These are phyloP conservation scores for Cairina moschata DNA, from an alignment of 2,113 vertebrate genomes.

Conservation along the genomic window DNA sequence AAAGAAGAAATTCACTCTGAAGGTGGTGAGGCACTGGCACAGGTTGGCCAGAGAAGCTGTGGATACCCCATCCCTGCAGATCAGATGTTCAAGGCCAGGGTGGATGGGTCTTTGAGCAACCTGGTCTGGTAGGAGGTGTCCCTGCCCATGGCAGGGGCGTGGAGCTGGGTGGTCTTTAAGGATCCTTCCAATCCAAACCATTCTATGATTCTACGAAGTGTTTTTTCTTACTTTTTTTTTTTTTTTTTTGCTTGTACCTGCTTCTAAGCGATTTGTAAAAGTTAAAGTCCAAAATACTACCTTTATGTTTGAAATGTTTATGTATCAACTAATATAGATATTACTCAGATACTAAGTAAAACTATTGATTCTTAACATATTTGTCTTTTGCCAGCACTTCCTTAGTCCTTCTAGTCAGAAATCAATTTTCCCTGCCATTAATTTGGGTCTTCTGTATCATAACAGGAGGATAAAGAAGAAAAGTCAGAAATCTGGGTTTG, in stretches of 20 bases:
- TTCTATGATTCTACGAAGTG: background rate
- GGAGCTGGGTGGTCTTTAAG: too few relatives aligned
- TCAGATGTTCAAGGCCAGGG: too few relatives aligned
- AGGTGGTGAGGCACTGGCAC: background rate
- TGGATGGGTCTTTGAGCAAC: too few relatives aligned
- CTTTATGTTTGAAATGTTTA: background rate
- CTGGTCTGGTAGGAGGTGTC: too few relatives aligned
- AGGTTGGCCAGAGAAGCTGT: too few relatives aligned
- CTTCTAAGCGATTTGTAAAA: background rate
- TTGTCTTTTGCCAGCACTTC: background rate
- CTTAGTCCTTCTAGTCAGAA: background rate
- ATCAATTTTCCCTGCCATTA: background rate
- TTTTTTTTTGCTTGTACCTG: background rate
- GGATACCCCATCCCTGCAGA: too few relatives aligned
- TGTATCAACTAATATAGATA: background rate
- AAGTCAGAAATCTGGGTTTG: background rate
- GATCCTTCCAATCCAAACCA: background rate
- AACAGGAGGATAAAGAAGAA: background rate
- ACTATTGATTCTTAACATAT: background rate
- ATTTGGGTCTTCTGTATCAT: background rate
- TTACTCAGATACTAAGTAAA: background rate
- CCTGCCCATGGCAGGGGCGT: too few relatives aligned
- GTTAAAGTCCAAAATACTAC: background rate
- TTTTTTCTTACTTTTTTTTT: background rate
- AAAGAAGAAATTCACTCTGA: background rate